Percentiles rank a stretch among this genome's conserved stretches.
Conservation (phyloP, 2,113 vertebrate species). For the Phylloscopus whistleri region DNA sequence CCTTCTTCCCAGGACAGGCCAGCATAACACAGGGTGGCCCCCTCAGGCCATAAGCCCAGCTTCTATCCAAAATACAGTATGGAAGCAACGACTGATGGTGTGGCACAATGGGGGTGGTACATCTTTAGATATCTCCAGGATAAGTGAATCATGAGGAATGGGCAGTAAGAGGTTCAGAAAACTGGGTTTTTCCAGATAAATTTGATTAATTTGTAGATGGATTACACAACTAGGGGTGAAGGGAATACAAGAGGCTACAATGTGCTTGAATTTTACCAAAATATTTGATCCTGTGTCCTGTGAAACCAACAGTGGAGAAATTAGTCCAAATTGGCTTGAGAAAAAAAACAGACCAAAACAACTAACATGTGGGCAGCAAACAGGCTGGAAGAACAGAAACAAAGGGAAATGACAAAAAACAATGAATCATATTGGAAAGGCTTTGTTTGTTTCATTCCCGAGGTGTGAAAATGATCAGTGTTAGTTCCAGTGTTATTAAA, state of each 20-base stretch:
- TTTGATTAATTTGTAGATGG: slow-evolving; percentile 6
- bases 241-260: background rate
- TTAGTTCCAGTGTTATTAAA: background rate
- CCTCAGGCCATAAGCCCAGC: background rate
- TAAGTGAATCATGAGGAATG: background rate
- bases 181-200: background rate
- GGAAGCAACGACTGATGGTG: background rate
- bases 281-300: background rate
- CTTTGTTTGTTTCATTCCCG: background rate
- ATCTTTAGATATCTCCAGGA: background rate
- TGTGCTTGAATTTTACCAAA: slow-evolving; percentile 3
- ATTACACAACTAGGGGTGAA: background rate
- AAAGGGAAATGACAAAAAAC: background rate
- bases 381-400: background rate
- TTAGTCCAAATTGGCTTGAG: slow-evolving; percentile 4
- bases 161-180: background rate
- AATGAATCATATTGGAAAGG: background rate
- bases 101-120: background rate
- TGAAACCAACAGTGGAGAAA: background rate
- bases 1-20: background rate
- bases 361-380: slow-evolving; percentile 2
- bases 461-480: background rate
- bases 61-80: background rate
- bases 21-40: background rate
- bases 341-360: background rate